phyloP scores from a whole-genome alignment of 2,888 invertebrate genomes.

The Latheticus oryzae region DNA sequence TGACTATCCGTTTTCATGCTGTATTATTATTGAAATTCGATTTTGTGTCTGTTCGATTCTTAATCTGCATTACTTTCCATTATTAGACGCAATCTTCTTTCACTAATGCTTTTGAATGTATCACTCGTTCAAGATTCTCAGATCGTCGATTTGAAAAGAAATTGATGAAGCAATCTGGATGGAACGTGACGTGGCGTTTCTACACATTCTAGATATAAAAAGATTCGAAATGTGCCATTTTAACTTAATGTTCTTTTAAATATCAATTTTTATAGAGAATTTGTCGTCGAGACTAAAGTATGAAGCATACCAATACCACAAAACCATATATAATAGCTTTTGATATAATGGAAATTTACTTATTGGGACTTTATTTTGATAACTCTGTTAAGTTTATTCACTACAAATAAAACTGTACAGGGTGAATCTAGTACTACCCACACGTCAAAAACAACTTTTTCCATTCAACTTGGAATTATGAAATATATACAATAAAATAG shows the following conservation, averaged over 20 bases:
- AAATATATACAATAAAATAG: no score
- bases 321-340: no score
- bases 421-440: no score
- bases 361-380: no score
- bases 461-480: no score
- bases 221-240: constrained; percentile 16
- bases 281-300: no score
- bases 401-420: no score
- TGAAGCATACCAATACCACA: no score
- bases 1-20: constrained; percentile 14
- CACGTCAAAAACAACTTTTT: no score
- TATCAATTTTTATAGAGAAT: no score
- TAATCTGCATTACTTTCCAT: constrained; percentile 22
- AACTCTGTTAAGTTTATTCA: no score
- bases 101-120: constrained; percentile 32
- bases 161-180: constrained; percentile 29
- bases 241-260: constrained; percentile 15
- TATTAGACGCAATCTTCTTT: constrained; percentile 29
- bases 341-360: no score
- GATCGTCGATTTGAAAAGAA: constrained; percentile 24
- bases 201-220: constrained; percentile 13
- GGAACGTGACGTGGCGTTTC: constrained; percentile 27
- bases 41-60: constrained; percentile 12
- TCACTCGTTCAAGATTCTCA: constrained; percentile 27
- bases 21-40: constrained; percentile 31